A percentile compares a stretch with the other conserved stretches of the same genome.
phyloP scores from a whole-genome alignment of 2,113 vertebrate species.

The Myotis davidii region DNA sequence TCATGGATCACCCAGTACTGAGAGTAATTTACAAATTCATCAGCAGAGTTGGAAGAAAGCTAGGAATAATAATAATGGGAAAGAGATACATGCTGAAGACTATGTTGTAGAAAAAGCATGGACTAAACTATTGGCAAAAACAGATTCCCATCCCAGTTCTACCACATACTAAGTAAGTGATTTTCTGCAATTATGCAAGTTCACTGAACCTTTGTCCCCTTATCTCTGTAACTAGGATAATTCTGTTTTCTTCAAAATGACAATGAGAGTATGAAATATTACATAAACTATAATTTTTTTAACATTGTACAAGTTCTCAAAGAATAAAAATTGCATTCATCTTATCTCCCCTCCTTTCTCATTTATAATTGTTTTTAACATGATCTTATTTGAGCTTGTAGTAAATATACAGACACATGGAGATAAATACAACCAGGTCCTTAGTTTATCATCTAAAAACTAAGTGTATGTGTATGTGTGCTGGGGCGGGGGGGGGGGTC shows the following conservation, averaged over 20 bases:
- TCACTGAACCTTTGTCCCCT: neutral
- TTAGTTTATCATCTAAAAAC: neutral
- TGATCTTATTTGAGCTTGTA: neutral
- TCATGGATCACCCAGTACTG: neutral
- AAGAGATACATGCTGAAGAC: neutral
- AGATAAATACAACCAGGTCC: neutral
- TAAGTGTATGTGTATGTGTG: neutral
- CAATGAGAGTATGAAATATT: neutral
- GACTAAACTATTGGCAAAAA: neutral
- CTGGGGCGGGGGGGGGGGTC: too few relatives aligned
- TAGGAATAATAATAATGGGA: neutral
- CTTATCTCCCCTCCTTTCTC: neutral
- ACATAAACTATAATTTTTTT: neutral
- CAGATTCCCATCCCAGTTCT: neutral
- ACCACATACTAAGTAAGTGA: neutral
- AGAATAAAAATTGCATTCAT: neutral
- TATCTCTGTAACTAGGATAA: neutral
- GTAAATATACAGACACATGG: neutral
- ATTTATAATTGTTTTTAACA: neutral
- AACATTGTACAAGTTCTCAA: neutral
- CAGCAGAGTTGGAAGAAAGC: neutral
- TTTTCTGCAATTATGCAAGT: neutral
- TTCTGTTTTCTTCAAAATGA: neutral
- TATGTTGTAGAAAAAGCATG: neutral
- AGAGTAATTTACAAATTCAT: neutral